phyloP scores from a whole-genome alignment of 2,113 vertebrate species.

The cattle (Bos taurus) region DNA sequence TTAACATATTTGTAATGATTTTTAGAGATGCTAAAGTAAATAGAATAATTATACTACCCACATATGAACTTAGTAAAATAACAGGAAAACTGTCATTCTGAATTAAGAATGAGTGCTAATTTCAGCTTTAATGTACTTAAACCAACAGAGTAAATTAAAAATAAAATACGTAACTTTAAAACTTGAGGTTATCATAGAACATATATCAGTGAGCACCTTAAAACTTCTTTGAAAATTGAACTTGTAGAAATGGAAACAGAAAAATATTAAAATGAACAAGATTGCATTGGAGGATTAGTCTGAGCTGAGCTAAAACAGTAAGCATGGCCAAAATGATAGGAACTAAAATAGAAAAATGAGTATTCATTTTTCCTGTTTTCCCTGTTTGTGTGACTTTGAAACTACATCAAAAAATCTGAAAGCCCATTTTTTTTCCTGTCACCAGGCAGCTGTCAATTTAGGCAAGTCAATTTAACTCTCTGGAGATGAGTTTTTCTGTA shows the following conservation, averaged over 20 bases:
- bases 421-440: not conserved
- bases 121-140: not conserved
- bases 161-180: not conserved
- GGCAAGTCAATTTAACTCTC: not conserved
- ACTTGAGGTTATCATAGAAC: not conserved
- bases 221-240: not conserved
- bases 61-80: not conserved
- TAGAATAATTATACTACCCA: slow-evolving; percentile 23
- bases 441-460: not conserved
- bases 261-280: slow-evolving; percentile 3
- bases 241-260: not conserved
- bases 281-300: not conserved
- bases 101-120: not conserved
- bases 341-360: slow-evolving; percentile 33
- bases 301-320: not conserved
- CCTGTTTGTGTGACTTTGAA: slow-evolving; percentile 28
- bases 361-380: not conserved
- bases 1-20: not conserved
- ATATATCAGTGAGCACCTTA: not conserved
- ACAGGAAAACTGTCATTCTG: not conserved
- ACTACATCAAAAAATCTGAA: not conserved
- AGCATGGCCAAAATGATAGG: not conserved
- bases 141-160: not conserved
- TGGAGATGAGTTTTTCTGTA: not conserved
- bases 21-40: slow-evolving; percentile 18